Conservation (phyloP, 2,113 vertebrate species). For the Pandion haliaetus region DNA sequence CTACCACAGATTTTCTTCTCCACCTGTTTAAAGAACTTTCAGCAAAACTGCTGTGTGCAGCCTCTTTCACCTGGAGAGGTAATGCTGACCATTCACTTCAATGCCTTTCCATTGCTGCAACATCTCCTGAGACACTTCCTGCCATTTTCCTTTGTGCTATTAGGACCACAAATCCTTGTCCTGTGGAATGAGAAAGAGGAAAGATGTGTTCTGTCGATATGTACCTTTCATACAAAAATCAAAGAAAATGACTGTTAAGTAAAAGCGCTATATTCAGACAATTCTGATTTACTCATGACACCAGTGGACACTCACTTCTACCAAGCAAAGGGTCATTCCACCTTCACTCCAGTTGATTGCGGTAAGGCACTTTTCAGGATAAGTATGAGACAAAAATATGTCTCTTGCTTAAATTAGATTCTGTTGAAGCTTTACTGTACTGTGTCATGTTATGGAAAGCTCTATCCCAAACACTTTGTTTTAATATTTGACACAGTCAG, state of each 20-base stretch:
- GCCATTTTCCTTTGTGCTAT: not conserved
- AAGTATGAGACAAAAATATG: not conserved
- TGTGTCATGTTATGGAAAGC: not conserved
- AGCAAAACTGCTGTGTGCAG: not conserved
- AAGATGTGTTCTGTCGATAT: not conserved
- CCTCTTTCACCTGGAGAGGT: not conserved
- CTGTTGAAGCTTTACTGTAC: not conserved
- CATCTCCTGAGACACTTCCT: not conserved
- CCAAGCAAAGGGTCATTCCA: not conserved
- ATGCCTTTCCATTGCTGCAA: not conserved
- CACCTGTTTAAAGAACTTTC: not conserved
- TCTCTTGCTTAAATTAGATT: not conserved
- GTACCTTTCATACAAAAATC: not conserved
- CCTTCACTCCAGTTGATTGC: not conserved
- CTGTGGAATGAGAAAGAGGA: not conserved
- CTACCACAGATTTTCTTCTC: not conserved
- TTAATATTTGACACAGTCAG: not conserved
- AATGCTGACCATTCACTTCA: not conserved
- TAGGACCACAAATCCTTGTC: not conserved
- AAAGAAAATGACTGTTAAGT: not conserved
- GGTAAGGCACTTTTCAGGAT: not conserved
- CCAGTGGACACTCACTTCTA: not conserved
- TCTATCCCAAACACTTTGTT: not conserved
- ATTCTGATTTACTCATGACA: not conserved
- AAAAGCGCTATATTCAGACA: not conserved